Percentiles rank a stretch among this genome's conserved stretches.
Evolutionary conservation across 2,888 invertebrate genomes (phyloP).

Genomic region (Pollenia amentaria): DNA sequence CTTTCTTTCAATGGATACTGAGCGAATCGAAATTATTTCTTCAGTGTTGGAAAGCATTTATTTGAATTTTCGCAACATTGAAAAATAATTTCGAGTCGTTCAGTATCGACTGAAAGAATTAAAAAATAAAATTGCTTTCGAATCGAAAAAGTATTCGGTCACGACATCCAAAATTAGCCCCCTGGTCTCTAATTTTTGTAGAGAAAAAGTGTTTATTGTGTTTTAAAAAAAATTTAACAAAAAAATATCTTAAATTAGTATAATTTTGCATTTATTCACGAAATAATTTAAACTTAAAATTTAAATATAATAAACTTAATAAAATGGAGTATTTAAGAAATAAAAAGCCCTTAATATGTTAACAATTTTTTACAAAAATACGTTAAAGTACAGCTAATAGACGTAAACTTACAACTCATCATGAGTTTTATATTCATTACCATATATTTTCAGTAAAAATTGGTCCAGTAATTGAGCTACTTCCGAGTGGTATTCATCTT

Average conservation of each 20-base stretch:
- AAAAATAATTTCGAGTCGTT: too few relatives aligned
- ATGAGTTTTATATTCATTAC: conserved; percentile 66
- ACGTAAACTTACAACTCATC: conserved; percentile 77
- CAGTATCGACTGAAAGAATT: too few relatives aligned
- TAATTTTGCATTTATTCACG: conserved; percentile 16
- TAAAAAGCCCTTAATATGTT: conserved; percentile 35
- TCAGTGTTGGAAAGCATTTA: too few relatives aligned
- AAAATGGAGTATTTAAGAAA: neutral
- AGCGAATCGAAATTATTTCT: too few relatives aligned
- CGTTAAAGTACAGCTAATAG: conserved; percentile 17
- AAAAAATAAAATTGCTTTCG: too few relatives aligned
- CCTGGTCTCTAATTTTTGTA: too few relatives aligned
- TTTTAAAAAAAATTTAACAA: too few relatives aligned
- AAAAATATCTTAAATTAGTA: neutral
- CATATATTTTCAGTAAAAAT: conserved; percentile 57
- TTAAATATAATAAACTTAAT: conserved; percentile 37
- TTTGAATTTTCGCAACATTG: too few relatives aligned
- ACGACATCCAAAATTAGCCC: too few relatives aligned
- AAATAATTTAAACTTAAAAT: conserved; percentile 54
- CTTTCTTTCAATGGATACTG: too few relatives aligned
- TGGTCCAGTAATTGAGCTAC: conserved; percentile 78
- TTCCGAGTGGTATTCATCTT: conserved; percentile 82
- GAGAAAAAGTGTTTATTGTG: too few relatives aligned
- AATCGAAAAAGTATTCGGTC: too few relatives aligned
- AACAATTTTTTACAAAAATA: conserved; percentile 12